Conservation (phyloP, 2,888 invertebrate genomes). For the Philaethria dido region DNA sequence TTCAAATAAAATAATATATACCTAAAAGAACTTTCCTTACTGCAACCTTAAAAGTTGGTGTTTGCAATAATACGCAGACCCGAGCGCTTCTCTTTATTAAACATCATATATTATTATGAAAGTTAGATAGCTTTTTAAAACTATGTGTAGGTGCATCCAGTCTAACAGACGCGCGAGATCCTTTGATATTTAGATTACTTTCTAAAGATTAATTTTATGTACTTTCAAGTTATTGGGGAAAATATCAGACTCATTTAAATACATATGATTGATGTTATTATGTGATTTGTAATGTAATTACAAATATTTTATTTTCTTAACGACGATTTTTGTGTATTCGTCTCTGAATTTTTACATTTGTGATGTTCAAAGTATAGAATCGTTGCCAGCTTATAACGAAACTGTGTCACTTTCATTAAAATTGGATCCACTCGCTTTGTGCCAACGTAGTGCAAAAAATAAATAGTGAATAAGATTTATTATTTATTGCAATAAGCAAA, state of each 20-base stretch:
- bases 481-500: constrained; percentile 22
- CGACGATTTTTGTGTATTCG: background rate
- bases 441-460: constrained; percentile 25
- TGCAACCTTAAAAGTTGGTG: background rate
- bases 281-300: no score
- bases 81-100: background rate
- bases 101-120: background rate
- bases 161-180: background rate
- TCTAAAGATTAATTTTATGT: background rate
- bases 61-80: background rate
- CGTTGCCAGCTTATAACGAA: constrained; percentile 34
- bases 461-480: constrained; percentile 19
- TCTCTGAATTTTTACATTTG: constrained; percentile 6
- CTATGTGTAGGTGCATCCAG: background rate
- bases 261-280: no score
- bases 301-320: no score
- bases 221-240: background rate
- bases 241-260: no score
- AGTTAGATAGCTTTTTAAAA: background rate
- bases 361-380: constrained; percentile 21
- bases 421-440: constrained; percentile 32
- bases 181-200: background rate
- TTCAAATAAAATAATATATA: no score
- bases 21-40: no score
- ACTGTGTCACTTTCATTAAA: constrained; percentile 37